A percentile compares a stretch with the other conserved stretches of the same genome.
These are phyloP conservation scores for Pitta sordida DNA, from an alignment of 2,113 vertebrate species.

Conservation along the genomic window DNA sequence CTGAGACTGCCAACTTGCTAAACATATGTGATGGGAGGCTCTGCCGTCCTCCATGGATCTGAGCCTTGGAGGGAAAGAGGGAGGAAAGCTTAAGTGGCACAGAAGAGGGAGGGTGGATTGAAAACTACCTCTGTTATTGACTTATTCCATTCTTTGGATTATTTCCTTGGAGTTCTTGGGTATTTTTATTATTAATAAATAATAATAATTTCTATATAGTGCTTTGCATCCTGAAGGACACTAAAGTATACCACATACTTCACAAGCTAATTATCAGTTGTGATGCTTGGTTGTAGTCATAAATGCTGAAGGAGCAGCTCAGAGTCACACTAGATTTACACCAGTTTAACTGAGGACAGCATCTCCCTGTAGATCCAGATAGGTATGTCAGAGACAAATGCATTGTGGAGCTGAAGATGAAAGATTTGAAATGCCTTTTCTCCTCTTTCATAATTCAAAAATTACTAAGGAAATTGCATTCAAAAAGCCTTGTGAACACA, in stretches of 20 bases:
- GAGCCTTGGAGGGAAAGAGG: background rate
- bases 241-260: conserved; percentile 56
- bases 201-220: conserved; percentile 49
- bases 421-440: conserved; percentile 1
- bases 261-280: conserved; percentile 54
- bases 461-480: conserved; percentile 6
- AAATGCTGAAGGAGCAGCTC: conserved; percentile 10
- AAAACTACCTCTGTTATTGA: conserved; percentile 38
- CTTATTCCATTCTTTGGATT: conserved; percentile 33
- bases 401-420: background rate
- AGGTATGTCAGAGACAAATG: conserved; percentile 8
- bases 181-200: conserved; percentile 62
- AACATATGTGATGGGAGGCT: background rate
- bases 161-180: conserved; percentile 38
- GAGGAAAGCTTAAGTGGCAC: background rate
- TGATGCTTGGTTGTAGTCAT: background rate
- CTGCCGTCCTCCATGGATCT: background rate
- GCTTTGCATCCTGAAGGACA: conserved; percentile 42
- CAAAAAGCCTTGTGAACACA: background rate
- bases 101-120: conserved; percentile 17
- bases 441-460: conserved; percentile 18
- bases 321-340: conserved; percentile 41
- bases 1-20: conserved; percentile 15
- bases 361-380: background rate
- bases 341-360: conserved; percentile 37